These are phyloP conservation scores for Reticulitermes lucifugus DNA, from an alignment of 2,888 invertebrate species.

Conservation along the genomic window DNA sequence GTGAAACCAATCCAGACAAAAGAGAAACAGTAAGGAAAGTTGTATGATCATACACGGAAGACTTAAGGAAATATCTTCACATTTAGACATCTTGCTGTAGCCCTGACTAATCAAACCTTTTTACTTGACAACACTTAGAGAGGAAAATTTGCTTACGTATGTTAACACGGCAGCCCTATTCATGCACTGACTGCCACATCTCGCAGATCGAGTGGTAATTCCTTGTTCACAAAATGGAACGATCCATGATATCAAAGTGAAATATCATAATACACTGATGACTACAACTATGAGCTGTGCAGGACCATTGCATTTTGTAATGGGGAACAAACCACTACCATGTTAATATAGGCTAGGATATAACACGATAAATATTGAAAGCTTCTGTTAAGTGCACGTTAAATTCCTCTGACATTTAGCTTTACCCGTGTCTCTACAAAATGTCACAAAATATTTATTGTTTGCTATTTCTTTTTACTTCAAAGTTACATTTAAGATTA, in stretches of 20 bases:
- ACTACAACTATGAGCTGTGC: background rate
- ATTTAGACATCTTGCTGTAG: background rate
- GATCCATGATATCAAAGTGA: background rate
- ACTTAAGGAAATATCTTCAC: conserved; percentile 5
- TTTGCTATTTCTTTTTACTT: conserved; percentile 13
- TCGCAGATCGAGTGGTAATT: background rate
- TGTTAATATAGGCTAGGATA: background rate
- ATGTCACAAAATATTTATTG: conserved; percentile 31
- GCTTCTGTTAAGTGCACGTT: conserved; percentile 12
- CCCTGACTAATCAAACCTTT: background rate
- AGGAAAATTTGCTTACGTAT: background rate
- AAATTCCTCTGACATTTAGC: background rate
- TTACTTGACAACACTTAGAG: conserved; percentile 3
- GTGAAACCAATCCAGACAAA: background rate
- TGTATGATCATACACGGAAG: background rate
- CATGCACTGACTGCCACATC: background rate
- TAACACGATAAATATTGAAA: conserved; percentile 10
- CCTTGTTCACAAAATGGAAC: background rate
- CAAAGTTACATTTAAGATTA: conserved; percentile 24
- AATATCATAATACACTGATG: background rate
- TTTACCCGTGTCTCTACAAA: conserved; percentile 27
- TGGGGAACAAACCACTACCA: too few relatives aligned
- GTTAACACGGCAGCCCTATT: background rate
- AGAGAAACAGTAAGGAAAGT: background rate
- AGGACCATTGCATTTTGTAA: too few relatives aligned